Conservation (phyloP, 2,888 invertebrate genomes). For the Anthophora plumipes region DNA sequence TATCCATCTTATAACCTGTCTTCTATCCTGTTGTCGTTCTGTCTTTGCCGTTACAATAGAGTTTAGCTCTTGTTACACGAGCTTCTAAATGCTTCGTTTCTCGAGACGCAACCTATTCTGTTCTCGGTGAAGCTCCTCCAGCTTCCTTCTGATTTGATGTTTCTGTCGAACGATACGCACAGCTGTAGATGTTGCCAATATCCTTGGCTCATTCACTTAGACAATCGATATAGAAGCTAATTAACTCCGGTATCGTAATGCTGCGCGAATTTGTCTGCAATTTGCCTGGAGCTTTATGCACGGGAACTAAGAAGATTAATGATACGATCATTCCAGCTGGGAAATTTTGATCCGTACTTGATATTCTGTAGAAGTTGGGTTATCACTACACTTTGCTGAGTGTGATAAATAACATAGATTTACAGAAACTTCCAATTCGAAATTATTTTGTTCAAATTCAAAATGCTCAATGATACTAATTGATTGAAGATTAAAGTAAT, state of each 20-base stretch:
- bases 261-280: conserved; percentile 21
- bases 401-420: too few relatives aligned
- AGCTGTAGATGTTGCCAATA: conserved; percentile 47
- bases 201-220: conserved; percentile 26
- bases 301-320: conserved; percentile 7
- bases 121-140: conserved; percentile 22
- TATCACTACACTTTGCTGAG: too few relatives aligned
- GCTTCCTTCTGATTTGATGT: conserved; percentile 30
- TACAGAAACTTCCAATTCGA: too few relatives aligned
- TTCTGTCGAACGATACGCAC: conserved; percentile 42
- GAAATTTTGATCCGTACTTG: background rate
- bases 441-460: too few relatives aligned
- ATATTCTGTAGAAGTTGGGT: background rate
- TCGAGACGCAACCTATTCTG: conserved; percentile 24
- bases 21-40: background rate
- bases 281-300: background rate
- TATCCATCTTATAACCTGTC: conserved; percentile 10
- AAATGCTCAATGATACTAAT: too few relatives aligned
- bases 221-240: conserved; percentile 20
- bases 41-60: conserved; percentile 5
- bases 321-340: background rate
- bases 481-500: too few relatives aligned
- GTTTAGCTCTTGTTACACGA: conserved; percentile 62
- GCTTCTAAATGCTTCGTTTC: conserved; percentile 62
- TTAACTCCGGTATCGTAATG: conserved; percentile 11